Conservation (phyloP, 1,140 invertebrate species). For the Drosophila fuyamai region DNA sequence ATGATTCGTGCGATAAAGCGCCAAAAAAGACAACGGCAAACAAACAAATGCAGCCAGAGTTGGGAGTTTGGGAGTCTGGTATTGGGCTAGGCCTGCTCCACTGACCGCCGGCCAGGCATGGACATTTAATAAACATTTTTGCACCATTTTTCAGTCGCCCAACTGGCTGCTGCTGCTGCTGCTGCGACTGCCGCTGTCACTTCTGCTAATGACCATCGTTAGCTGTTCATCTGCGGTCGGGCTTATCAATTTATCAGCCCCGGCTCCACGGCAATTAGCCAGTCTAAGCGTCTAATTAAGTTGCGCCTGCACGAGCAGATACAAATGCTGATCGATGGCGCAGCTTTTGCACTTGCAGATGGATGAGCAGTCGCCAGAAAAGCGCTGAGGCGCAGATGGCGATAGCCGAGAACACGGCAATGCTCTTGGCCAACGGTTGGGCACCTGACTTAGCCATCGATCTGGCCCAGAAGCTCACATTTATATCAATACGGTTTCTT, state of each 20-base stretch:
- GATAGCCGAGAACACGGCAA: constrained; percentile 12
- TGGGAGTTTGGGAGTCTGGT: constrained; percentile 5
- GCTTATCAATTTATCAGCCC: constrained; percentile 77
- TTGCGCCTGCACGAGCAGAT: constrained; percentile 63
- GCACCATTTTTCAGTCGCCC: constrained; percentile 68
- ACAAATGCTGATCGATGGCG: constrained; percentile 71
- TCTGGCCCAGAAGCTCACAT: neutral
- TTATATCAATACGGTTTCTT: neutral
- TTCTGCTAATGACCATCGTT: constrained; percentile 76
- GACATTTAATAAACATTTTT: constrained; percentile 81
- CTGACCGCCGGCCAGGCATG: constrained; percentile 52
- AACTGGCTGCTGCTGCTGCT: constrained; percentile 24
- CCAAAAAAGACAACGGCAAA: constrained; percentile 50
- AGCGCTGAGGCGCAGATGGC: neutral
- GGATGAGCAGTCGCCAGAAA: constrained; percentile 3
- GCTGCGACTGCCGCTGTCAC: constrained; percentile 36
- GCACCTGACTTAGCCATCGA: neutral
- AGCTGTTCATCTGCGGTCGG: constrained; percentile 72
- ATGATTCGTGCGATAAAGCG: constrained; percentile 77
- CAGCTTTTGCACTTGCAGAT: neutral
- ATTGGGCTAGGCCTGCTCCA: constrained; percentile 43
- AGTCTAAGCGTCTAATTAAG: constrained; percentile 79
- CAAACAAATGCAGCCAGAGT: constrained; percentile 55
- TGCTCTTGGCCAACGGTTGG: neutral
- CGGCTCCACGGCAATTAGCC: constrained; percentile 63